Evolutionary conservation across 2,888 invertebrate genomes (phyloP), one percentile per base, ranked within the genome.

Genomic region (Andrena marginata): DNA sequence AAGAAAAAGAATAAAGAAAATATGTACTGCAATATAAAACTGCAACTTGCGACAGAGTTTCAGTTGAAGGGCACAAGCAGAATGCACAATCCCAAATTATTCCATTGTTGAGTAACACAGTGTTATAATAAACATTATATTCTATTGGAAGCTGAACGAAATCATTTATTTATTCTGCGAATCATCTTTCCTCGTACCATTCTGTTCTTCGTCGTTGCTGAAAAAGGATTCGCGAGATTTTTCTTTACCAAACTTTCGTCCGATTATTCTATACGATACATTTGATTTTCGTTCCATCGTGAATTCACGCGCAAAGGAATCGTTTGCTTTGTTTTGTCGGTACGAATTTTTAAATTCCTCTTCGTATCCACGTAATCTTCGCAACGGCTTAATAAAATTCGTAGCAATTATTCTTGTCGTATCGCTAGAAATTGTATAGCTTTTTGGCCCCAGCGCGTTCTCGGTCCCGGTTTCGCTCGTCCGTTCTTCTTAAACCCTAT

Each of bases 401-500:
- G 16, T 29, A 13, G 29, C 54, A 59, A 35, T 80, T 80, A 85
- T 42, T 88, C 84, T 35, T 87, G 79, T 60, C 82, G 77, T 60
- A 95, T 91, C 0, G 95, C 95, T 74, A 96, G 91, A 92, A 96
- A 96, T 87, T 95, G 95, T 72, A 95, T 95, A 2, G 96, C 95
- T 89, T 95, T 96, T 88, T 96, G 96, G 31, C 95, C 95, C 92
- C 94, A 95, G 48, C 91, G 94, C 1, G 96, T 96, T 89, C 95
- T 95, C 13, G 94, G 92, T 0, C 96, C 96, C 8, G 94, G 94
- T 89, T 96, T 96, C 29, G 95, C 94, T 87, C 95, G 95, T 31
- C 96, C 96, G n/a, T 95, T 95, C 87, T 95, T 95, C 86, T 96
- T 96, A 63, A 96, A 94, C 1, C 95, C 96, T 54, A 96, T 93